Conservation (phyloP, 2,888 invertebrate species). For the Drosophila vallismaia region DNA sequence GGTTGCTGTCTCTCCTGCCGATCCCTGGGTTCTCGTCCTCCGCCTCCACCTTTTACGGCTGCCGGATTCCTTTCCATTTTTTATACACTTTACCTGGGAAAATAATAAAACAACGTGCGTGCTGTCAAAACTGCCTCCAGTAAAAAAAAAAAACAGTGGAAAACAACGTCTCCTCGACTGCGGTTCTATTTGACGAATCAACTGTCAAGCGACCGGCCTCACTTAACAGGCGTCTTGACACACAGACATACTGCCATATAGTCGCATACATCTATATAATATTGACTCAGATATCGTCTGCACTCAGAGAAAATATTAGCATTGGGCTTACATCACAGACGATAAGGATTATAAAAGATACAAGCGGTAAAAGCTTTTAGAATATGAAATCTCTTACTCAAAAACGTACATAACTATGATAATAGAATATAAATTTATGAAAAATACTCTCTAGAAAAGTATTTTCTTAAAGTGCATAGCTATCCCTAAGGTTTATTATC, state of each 20-base stretch:
- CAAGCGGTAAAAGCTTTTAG: not conserved
- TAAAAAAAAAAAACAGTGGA: slow-evolving; percentile 6
- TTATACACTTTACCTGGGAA: slow-evolving; percentile 22
- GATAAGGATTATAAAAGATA: no score
- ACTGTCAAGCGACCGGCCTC: slow-evolving; percentile 37
- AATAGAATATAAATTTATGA: not conserved
- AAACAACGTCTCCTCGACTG: slow-evolving; percentile 24
- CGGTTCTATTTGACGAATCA: slow-evolving; percentile 34
- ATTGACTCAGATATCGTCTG: slow-evolving; percentile 41
- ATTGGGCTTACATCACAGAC: not conserved
- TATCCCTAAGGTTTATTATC: slow-evolving; percentile 38
- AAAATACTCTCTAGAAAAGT: not conserved
- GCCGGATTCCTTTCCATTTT: slow-evolving; percentile 36
- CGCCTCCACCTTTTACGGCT: slow-evolving; percentile 6
- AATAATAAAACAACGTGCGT: slow-evolving; percentile 17
- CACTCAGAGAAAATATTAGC: slow-evolving; percentile 29
- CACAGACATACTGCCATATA: slow-evolving; percentile 34
- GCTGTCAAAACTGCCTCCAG: slow-evolving; percentile 7
- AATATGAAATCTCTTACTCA: not conserved
- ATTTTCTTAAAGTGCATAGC: slow-evolving; percentile 10
- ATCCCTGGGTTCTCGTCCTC: slow-evolving; percentile 3
- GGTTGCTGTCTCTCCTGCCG: slow-evolving; percentile 12
- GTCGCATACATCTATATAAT: slow-evolving; percentile 7
- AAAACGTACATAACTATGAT: not conserved
- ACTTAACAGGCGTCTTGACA: slow-evolving; percentile 45